Base-by-base conservation (phyloP, 2,888 invertebrate species). In the Achlya flavicornis region DNA sequence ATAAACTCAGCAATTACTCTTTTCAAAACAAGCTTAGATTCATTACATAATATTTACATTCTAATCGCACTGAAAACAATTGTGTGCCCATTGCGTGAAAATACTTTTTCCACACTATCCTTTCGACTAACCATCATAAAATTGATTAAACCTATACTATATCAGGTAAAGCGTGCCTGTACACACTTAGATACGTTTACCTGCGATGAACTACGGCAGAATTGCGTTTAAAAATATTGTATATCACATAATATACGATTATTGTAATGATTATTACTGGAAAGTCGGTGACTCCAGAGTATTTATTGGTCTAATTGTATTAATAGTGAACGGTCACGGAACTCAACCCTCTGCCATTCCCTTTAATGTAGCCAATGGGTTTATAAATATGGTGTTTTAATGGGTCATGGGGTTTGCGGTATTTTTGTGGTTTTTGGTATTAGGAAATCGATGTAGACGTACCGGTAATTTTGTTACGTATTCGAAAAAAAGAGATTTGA, bases 301-400 rank as follows among this genome's bases (percentile, higher is more conserved):
- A 92, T 91, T 93, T 91, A 92, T 91, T 87, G 89, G 81, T 80
- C 77, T 91, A 92, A 92, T 92, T 92, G 89, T 87, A 89, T 86
- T 88, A 91, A 92, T 87, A 87, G 86, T 72, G 72, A 60, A 63
- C 63, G 86, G 92, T 89, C 93, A 93, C 93, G 93, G 81, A 76
- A 86, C 71, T 64, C 64, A 66, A 68, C 73, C 53, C 67, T 66
- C 57, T 63, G 61, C 10, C 53, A 8, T 53, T 16, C 53, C 53
- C 75, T 67, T 76, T 68, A 62, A 58, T 62, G 16, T 58, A 69
- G 73, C 76, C 70, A 67, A 71, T 75, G 70, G 75, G 72, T 19
- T 73, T 75, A 80, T 83, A 83, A 83, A 83, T 75, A 79, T 72
- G 73, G 70, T 53, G 53, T 53, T 53, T 53, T 82, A 80, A 83